phyloP scores from a whole-genome alignment of 2,888 invertebrate species.

The Uloborus plumipes region DNA sequence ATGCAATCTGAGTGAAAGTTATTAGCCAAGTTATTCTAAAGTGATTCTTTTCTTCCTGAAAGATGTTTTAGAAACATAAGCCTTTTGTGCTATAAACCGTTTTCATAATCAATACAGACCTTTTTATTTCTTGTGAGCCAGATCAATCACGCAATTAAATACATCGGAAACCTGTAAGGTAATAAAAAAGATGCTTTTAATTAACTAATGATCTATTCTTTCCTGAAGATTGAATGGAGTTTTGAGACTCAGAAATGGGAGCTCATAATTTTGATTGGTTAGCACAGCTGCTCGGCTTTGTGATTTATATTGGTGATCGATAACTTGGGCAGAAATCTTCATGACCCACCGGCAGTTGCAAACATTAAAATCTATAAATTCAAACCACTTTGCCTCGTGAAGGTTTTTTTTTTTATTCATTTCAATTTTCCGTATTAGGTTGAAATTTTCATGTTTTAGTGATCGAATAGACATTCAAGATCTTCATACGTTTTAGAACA shows the following conservation, averaged over 20 bases:
- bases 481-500: no score
- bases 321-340: not conserved
- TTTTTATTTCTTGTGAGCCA: not conserved
- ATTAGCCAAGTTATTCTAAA: no score
- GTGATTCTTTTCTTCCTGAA: no score
- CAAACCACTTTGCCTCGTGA: not conserved
- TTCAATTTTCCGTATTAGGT: no score
- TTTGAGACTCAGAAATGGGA: constrained; percentile 18
- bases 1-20: no score
- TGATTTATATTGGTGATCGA: constrained; percentile 29
- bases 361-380: constrained; percentile 26
- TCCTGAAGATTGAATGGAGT: constrained; percentile 28
- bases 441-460: no score
- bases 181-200: constrained; percentile 48
- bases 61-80: no score
- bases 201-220: constrained; percentile 55
- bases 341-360: constrained; percentile 5
- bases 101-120: not conserved
- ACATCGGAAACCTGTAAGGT: constrained; percentile 46
- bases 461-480: no score
- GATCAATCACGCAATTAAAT: constrained; percentile 53
- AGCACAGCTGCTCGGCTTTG: constrained; percentile 31
- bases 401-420: no score
- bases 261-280: constrained; percentile 38
- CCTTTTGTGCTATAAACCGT: no score